These are phyloP conservation scores for Apis florea DNA, from an alignment of 1,140 invertebrate species.

Conservation along the genomic window DNA sequence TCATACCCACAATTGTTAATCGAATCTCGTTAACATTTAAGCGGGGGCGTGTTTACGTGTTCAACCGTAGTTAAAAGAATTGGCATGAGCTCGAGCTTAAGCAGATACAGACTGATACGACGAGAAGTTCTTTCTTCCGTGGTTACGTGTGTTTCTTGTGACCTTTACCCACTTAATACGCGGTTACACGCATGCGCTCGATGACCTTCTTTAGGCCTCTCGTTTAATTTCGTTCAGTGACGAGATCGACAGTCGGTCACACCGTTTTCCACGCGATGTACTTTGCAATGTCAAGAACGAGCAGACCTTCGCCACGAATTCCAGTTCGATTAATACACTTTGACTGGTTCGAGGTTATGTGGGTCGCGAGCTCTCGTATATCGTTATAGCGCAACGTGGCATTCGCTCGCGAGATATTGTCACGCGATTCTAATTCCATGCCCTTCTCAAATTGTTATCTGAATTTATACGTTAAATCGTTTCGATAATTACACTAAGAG, in stretches of 20 bases:
- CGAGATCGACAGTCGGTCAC: constrained; percentile 8
- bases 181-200: constrained; percentile 18
- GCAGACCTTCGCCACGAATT: constrained; percentile 18
- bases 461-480: not conserved
- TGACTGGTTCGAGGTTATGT: constrained; percentile 21
- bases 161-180: constrained; percentile 35
- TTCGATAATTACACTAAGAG: not conserved
- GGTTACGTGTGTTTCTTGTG: not conserved
- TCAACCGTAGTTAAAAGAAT: not conserved
- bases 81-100: too few relatives aligned
- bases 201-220: constrained; percentile 32
- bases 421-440: not conserved
- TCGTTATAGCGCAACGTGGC: not conserved
- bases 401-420: not conserved
- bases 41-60: not conserved
- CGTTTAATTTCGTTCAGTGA: constrained; percentile 41
- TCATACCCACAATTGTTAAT: constrained; percentile 5
- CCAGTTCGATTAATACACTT: constrained; percentile 5
- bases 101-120: too few relatives aligned
- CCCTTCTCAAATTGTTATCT: not conserved
- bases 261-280: not conserved
- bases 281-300: constrained; percentile 39
- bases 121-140: constrained; percentile 2
- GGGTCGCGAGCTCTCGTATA: not conserved
- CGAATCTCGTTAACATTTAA: not conserved